These are phyloP conservation scores for Phoeniculus purpureus DNA, from an alignment of 2,797 vertebrate genomes.

Conservation along the genomic window DNA sequence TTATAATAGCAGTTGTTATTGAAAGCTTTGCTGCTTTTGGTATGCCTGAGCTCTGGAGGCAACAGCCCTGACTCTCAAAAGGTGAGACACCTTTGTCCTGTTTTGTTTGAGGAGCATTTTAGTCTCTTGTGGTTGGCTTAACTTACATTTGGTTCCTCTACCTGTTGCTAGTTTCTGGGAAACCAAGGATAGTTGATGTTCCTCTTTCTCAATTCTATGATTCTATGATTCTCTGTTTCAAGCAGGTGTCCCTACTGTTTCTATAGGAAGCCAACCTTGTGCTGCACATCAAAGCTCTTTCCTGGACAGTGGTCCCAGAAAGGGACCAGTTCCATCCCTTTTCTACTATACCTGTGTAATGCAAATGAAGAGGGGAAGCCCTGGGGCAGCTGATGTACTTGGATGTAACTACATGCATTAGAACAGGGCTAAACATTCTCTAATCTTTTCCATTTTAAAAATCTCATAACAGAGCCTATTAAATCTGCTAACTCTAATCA, in stretches of 20 bases:
- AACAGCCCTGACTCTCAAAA: neutral
- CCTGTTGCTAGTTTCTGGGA: neutral
- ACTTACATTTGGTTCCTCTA: neutral
- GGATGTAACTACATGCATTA: neutral
- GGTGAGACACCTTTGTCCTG: neutral
- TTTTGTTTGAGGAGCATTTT: neutral
- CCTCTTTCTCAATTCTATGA: no score
- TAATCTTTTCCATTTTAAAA: neutral
- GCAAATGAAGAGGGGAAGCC: neutral
- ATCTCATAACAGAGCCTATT: neutral
- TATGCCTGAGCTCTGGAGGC: neutral
- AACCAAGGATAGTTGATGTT: neutral
- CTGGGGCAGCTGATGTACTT: neutral
- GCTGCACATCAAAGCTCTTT: neutral
- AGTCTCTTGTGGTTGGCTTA: neutral
- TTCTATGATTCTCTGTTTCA: neutral
- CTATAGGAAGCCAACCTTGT: neutral
- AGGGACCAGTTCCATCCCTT: accelerated
- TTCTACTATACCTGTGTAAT: neutral
- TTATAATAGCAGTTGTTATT: neutral
- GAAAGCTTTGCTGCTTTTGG: neutral
- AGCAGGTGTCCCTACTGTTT: neutral
- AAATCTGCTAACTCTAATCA: constrained; percentile 38
- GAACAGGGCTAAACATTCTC: neutral
- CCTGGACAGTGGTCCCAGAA: accelerated